phyloP scores from a whole-genome alignment of 2,888 invertebrate genomes.

The Caenorhabditis zanzibari region DNA sequence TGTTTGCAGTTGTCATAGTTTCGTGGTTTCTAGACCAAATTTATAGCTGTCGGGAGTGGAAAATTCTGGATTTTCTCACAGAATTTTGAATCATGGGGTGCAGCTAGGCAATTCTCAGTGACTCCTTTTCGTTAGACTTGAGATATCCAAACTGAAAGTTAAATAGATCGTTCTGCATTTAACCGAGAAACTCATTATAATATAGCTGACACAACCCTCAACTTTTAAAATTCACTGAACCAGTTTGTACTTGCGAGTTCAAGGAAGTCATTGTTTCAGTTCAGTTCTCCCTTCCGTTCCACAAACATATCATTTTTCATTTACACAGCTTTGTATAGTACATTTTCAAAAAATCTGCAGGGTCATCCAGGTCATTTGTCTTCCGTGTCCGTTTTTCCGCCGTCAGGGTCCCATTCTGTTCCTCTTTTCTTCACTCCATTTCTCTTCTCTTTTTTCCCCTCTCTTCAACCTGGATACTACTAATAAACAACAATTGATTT shows the following conservation, averaged over 20 bases:
- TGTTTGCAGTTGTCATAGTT: slow-evolving; percentile 1
- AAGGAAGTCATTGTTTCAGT: slow-evolving; percentile 19
- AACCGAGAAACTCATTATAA: no score
- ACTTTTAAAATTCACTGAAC: no score
- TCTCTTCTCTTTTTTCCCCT: slow-evolving; percentile 5
- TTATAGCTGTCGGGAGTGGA: neutral
- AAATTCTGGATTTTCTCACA: neutral
- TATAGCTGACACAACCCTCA: no score
- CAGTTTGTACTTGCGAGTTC: neutral
- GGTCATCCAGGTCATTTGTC: slow-evolving; percentile 50
- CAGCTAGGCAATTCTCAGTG: no score
- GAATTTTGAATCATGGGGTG: neutral
- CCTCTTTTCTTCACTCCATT: slow-evolving; percentile 26
- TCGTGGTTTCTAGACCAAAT: neutral
- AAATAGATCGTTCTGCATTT: no score
- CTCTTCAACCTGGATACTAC: slow-evolving; percentile 45
- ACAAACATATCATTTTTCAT: slow-evolving; percentile 31
- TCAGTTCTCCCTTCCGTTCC: neutral
- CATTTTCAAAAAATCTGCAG: slow-evolving; percentile 24
- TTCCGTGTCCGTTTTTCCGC: slow-evolving; percentile 22
- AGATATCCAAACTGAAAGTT: no score
- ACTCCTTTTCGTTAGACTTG: no score
- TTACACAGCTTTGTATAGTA: slow-evolving; percentile 50
- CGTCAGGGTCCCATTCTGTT: slow-evolving; percentile 25
- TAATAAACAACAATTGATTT: slow-evolving; percentile 60